Percentiles rank a stretch among this genome's conserved stretches.
Conservation (phyloP, 2,888 invertebrate species). For the Cryptophagus acutangulus region DNA sequence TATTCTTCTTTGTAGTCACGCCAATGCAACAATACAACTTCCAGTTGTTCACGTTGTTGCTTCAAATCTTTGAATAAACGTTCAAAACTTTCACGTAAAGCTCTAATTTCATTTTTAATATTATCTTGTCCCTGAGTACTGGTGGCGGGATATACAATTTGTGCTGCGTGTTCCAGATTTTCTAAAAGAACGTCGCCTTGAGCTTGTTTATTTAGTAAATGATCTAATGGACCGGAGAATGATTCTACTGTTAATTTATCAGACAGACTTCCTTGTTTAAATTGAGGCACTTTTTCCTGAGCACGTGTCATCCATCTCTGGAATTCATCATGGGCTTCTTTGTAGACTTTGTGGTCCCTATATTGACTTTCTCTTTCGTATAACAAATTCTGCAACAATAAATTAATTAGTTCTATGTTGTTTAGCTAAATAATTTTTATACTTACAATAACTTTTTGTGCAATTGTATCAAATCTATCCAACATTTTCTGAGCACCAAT, state of each 20-base stretch:
- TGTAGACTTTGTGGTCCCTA: conserved; percentile 82
- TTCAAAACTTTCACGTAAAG: conserved; percentile 79
- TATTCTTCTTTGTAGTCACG: conserved; percentile 90
- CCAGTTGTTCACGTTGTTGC: conserved; percentile 78
- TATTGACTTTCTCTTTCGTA: conserved; percentile 80
- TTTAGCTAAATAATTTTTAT: conserved; percentile 12
- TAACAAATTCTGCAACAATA: conserved; percentile 53
- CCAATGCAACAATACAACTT: conserved; percentile 77
- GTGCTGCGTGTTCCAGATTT: conserved; percentile 80
- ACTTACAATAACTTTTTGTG: conserved; percentile 65
- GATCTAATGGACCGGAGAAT: conserved; percentile 81
- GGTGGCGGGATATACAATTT: conserved; percentile 80
- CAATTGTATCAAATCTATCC: conserved; percentile 74
- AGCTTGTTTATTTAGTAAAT: conserved; percentile 80
- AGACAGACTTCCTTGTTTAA: conserved; percentile 72
- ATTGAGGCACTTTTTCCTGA: conserved; percentile 81
- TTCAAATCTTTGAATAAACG: conserved; percentile 79
- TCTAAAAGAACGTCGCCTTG: conserved; percentile 85
- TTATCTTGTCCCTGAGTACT: conserved; percentile 73
- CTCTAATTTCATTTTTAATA: conserved; percentile 80
- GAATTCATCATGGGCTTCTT: conserved; percentile 86
- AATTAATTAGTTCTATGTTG: not conserved
- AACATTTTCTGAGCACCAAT: conserved; percentile 81
- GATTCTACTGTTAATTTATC: conserved; percentile 87
- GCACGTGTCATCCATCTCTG: conserved; percentile 84